Evolutionary conservation across 2,113 vertebrate species (phyloP).

Genomic region (Vulpes ferrilata): DNA sequence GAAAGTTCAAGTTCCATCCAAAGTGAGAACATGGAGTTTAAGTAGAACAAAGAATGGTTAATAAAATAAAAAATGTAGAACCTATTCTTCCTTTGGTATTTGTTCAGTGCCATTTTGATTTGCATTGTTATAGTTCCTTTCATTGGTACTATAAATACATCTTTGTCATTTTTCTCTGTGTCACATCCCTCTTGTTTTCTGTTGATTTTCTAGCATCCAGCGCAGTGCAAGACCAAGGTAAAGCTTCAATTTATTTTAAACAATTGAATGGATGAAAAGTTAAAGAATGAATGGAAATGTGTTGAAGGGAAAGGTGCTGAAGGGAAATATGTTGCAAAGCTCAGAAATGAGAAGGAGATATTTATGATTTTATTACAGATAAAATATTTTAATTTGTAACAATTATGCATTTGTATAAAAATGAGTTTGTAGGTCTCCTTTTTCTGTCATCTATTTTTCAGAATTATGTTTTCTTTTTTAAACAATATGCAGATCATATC

Average conservation of each 20-base stretch:
- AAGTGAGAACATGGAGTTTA: neutral
- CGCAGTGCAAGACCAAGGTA: neutral
- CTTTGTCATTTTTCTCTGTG: neutral
- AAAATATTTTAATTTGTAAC: neutral
- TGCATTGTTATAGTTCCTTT: neutral
- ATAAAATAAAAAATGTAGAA: neutral
- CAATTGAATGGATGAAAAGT: neutral
- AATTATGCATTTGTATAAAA: neutral
- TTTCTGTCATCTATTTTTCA: neutral
- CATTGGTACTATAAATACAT: neutral
- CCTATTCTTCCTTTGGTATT: neutral
- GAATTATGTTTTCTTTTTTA: neutral
- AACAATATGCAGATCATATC: neutral
- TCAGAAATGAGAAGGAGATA: slow-evolving; percentile 21
- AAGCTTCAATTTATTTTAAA: neutral
- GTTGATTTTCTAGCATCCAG: neutral
- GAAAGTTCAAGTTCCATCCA: neutral
- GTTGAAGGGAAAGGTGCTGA: neutral
- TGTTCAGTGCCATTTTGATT: neutral
- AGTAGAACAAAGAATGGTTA: neutral
- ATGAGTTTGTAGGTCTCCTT: neutral
- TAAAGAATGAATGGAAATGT: neutral
- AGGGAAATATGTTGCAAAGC: neutral
- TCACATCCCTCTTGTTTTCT: neutral
- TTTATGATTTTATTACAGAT: neutral